Base-by-base conservation (phyloP, 2,888 invertebrate genomes). In the Drosophila mercatorum region DNA sequence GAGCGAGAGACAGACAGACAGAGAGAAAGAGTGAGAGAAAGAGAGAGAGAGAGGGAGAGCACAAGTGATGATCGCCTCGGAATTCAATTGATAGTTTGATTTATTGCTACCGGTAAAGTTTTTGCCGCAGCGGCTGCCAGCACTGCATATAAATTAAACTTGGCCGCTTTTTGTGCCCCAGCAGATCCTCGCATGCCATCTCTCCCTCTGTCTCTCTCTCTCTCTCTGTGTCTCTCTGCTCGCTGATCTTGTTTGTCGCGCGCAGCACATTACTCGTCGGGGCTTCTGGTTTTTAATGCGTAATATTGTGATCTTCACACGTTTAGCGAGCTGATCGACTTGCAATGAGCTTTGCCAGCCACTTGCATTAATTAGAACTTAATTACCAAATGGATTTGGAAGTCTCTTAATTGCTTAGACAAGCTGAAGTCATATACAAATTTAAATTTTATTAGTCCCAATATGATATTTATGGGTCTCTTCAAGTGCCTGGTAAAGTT, bases 71-170 rank as follows among this genome's bases (percentile, higher is more conserved):
- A 91, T 91, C 89, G 81, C 85, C 88, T 83, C 85, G 92, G 91
- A 92, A 91, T 91, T 91, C 91, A 92, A 91, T 91, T 92, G 92
- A 91, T 92, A 91, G 91, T 90, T 91, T 92, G 91, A 91, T 91
- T 91, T 91, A 91, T 91, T 90, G 91, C 91, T 90, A 91, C 91
- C 89, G 91, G 91, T 90, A 85, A 81, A 68, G 80, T 88, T 86
- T 89, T 85, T 71, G 52, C 53, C 52, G 70, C 66, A 57, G 51
- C 44, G 40, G 44, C 57, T 49, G 68, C 69, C 60, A 60, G 68
- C 88, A 75, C 86, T 81, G 86, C 89, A 86, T 89, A 86, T 90
- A 86, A 86, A 86, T 86, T 88, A 89, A 89, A 86, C 68, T 75
- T 79, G 81, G 64, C 73, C 71, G 79, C 88, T 73, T 78, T 89